These are phyloP conservation scores for Protomyctophum bolini DNA, from an alignment of 2,113 vertebrate species.

Conservation along the genomic window DNA sequence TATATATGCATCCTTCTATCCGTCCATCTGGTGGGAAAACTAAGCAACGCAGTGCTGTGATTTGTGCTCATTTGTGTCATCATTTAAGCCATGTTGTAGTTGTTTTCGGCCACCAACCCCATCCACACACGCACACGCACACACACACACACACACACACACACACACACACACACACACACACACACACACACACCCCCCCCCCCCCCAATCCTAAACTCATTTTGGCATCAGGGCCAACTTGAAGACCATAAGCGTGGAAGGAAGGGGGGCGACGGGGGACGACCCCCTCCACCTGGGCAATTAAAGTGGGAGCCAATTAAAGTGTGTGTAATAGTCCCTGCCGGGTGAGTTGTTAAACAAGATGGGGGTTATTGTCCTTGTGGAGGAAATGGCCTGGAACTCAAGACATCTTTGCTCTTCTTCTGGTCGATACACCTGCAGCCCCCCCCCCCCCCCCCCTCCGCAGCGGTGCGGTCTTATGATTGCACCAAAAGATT, in stretches of 20 bases:
- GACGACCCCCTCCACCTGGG: conserved; percentile 78
- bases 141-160: neutral
- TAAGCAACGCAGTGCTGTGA: neutral
- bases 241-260: conserved; percentile 61
- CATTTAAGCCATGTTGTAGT: neutral
- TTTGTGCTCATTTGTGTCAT: conserved; percentile 1
- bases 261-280: conserved; percentile 41
- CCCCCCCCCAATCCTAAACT: conserved; percentile 16
- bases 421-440: conserved; percentile 66
- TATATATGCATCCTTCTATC: neutral
- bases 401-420: conserved; percentile 79
- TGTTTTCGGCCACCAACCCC: neutral
- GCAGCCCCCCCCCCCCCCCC: conserved; percentile 44
- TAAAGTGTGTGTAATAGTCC: conserved; percentile 87
- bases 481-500: conserved; percentile 25
- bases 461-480: conserved; percentile 34
- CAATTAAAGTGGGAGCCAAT: conserved; percentile 88
- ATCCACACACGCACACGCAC: neutral
- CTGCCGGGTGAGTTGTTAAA: conserved; percentile 88
- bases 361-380: conserved; percentile 91
- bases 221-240: conserved; percentile 54
- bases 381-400: conserved; percentile 84
- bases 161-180: neutral
- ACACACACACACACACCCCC: neutral
- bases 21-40: neutral